A percentile compares a stretch with the other conserved stretches of the same genome.
These are phyloP conservation scores for Minunthozetes semirufus DNA, from an alignment of 2,888 invertebrate species.

Conservation along the genomic window DNA sequence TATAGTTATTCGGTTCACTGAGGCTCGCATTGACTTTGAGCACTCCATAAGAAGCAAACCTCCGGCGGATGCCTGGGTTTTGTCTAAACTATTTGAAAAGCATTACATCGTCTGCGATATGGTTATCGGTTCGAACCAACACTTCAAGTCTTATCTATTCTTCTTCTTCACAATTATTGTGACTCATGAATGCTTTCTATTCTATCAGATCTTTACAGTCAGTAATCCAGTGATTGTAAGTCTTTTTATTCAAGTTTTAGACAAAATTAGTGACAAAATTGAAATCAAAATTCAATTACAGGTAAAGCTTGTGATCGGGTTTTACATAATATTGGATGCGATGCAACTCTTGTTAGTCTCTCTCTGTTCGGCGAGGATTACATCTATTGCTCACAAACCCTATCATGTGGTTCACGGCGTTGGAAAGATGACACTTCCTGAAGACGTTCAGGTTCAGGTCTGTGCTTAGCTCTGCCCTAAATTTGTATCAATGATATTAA, in stretches of 20 bases:
- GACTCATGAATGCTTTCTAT: constrained; percentile 25
- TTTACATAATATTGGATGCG: constrained; percentile 12
- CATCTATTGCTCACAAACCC: constrained; percentile 34
- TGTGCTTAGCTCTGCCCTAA: neutral
- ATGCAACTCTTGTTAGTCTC: constrained; percentile 32
- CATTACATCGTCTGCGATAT: constrained; percentile 32
- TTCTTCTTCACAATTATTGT: constrained; percentile 26
- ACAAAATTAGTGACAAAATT: neutral
- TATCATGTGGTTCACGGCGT: constrained; percentile 35
- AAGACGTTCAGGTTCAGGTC: constrained; percentile 32
- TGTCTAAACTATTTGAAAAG: constrained; percentile 18
- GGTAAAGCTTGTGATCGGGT: neutral
- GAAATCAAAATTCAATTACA: neutral
- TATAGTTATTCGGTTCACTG: constrained; percentile 27
- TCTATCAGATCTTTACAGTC: constrained; percentile 25
- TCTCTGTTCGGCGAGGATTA: constrained; percentile 28
- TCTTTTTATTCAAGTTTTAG: too few species aligned
- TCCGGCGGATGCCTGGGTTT: neutral
- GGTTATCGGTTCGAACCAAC: constrained; percentile 31
- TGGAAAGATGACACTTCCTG: constrained; percentile 23
- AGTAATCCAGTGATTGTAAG: neutral
- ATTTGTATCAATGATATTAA: neutral
- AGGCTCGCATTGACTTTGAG: constrained; percentile 24
- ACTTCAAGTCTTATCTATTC: constrained; percentile 32
- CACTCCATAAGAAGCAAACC: constrained; percentile 3